These are phyloP conservation scores for Drosophila murphyi DNA, from an alignment of 1,140 invertebrate species.

Conservation along the genomic window DNA sequence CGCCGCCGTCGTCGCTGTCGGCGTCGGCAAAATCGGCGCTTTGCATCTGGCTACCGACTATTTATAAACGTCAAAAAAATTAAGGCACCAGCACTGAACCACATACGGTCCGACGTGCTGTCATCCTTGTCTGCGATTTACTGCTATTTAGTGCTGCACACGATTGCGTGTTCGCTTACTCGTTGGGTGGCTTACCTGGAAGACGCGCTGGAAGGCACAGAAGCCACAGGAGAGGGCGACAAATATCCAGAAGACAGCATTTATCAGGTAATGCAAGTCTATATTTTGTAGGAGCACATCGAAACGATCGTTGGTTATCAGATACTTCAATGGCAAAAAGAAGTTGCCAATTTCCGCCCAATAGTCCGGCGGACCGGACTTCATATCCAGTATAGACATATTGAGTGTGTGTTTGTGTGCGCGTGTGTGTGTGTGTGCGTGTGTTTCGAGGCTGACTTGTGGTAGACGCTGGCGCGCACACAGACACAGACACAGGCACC, in stretches of 20 bases:
- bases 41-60: conserved; percentile 58
- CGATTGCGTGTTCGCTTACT: not conserved
- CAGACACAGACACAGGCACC: not conserved
- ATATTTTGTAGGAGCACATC: conserved; percentile 76
- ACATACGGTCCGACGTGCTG: conserved; percentile 21
- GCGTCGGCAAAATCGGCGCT: conserved; percentile 1
- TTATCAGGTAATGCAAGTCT: conserved; percentile 78
- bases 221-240: conserved; percentile 70
- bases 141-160: not conserved
- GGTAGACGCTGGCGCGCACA: not conserved
- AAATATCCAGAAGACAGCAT: conserved; percentile 82
- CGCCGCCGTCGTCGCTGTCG: conserved; percentile 1
- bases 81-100: conserved; percentile 50
- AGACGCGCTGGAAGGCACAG: conserved; percentile 71
- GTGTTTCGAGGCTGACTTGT: not conserved
- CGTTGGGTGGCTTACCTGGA: conserved; percentile 60
- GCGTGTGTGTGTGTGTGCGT: no score
- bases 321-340: conserved; percentile 78
- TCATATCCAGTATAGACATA: conserved; percentile 81
- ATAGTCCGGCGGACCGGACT: conserved; percentile 71
- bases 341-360: conserved; percentile 81
- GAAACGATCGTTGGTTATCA: conserved; percentile 79
- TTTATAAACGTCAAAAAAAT: conserved; percentile 65
- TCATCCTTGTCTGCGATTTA: not conserved
- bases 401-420: conserved; percentile 7